Conservation (phyloP, 2,888 invertebrate species). For the Aelia acuminata region DNA sequence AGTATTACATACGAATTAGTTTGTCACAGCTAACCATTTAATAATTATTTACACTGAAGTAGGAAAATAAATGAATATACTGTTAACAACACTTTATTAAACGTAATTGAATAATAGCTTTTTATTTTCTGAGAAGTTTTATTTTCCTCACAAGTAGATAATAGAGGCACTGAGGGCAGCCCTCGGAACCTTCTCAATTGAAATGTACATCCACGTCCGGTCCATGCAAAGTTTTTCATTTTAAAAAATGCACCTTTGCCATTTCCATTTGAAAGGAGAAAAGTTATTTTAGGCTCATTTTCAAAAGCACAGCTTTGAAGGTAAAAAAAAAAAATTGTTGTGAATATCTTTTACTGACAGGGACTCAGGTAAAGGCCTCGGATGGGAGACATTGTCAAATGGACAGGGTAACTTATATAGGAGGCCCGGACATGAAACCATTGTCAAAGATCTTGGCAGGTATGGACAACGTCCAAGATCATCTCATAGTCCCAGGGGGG, state of each 20-base stretch:
- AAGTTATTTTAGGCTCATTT: not conserved
- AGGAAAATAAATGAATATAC: not conserved
- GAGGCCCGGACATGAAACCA: not conserved
- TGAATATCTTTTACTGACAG: not conserved
- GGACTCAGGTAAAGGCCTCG: not conserved
- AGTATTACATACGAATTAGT: not conserved
- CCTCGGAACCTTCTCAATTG: not conserved
- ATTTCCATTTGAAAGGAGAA: not conserved
- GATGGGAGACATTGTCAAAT: constrained; percentile 21
- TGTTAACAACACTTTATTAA: not conserved
- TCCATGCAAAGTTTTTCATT: not conserved
- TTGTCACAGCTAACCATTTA: not conserved
- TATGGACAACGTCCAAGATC: not conserved
- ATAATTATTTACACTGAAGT: not conserved
- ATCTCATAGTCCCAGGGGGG: not conserved
- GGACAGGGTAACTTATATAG: constrained; percentile 21
- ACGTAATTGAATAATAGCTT: constrained; percentile 37
- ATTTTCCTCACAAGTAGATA: constrained; percentile 26
- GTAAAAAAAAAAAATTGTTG: not conserved
- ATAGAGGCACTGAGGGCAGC: not conserved
- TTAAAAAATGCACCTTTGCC: not conserved
- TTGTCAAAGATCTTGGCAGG: not conserved
- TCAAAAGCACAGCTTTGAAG: not conserved
- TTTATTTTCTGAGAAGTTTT: not conserved
- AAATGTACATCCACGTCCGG: not conserved